Conservation (phyloP, 2,113 vertebrate genomes). For the Myiopsitta monachus region DNA sequence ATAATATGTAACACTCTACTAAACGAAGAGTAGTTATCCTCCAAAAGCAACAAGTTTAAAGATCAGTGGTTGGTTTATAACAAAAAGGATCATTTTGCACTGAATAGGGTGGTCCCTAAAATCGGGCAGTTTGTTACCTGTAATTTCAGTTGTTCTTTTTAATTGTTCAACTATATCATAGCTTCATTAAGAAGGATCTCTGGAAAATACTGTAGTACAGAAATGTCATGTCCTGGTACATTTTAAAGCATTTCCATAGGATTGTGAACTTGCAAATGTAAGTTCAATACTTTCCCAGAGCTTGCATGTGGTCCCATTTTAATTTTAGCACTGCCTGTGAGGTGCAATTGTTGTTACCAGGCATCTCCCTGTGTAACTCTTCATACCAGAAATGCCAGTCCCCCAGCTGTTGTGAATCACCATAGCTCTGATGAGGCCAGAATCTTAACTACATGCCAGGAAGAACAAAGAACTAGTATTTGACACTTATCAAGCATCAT, state of each 20-base stretch:
- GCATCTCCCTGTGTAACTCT: conserved; percentile 6
- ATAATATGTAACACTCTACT: background rate
- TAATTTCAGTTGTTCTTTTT: background rate
- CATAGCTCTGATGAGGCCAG: background rate
- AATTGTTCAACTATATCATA: background rate
- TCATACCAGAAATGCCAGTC: background rate
- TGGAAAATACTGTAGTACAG: background rate
- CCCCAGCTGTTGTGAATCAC: conserved; percentile 2
- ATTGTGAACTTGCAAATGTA: conserved; percentile 41
- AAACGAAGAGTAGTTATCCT: background rate
- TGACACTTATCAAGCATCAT: background rate
- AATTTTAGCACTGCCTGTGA: conserved; percentile 44
- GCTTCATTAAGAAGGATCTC: background rate
- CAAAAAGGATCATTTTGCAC: background rate
- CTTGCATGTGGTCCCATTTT: conserved; percentile 42
- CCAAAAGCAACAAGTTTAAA: background rate
- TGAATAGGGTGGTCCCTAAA: background rate
- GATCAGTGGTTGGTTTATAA: conserved; percentile 3
- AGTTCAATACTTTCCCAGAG: conserved; percentile 44
- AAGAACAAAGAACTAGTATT: background rate
- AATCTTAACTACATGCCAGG: background rate
- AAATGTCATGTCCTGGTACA: background rate
- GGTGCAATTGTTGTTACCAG: conserved; percentile 11
- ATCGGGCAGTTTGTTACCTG: background rate
- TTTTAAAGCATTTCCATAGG: conserved; percentile 30